Evolutionary conservation across 2,797 vertebrate species (phyloP).

Genomic region (Microctenopoma steveboyesi): DNA sequence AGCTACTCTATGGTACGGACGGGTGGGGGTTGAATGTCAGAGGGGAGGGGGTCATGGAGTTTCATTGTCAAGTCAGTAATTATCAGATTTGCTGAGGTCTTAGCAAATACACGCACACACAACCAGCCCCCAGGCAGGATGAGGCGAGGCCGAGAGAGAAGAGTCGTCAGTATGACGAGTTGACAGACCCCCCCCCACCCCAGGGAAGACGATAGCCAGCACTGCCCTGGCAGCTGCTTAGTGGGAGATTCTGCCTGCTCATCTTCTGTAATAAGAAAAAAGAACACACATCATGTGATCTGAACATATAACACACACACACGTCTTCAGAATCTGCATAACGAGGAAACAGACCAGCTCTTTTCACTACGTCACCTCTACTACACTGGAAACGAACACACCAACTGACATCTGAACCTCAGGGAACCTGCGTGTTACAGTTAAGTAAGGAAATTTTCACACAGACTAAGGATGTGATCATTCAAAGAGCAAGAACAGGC

Average conservation of each 20-base stretch:
- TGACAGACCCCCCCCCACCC: slow-evolving; percentile 58
- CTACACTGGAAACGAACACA: too few relatives aligned
- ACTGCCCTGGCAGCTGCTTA: slow-evolving; percentile 68
- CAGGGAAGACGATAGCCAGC: slow-evolving; percentile 64
- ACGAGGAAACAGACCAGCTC: too few relatives aligned
- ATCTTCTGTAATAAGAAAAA: slow-evolving; percentile 32
- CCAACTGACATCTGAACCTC: too few relatives aligned
- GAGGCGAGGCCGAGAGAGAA: slow-evolving; percentile 41
- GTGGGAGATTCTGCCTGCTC: slow-evolving; percentile 56
- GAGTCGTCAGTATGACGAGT: slow-evolving; percentile 58
- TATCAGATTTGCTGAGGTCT: slow-evolving; percentile 75
- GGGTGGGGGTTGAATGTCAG: slow-evolving; percentile 2
- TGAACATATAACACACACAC: too few relatives aligned
- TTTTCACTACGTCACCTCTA: too few relatives aligned
- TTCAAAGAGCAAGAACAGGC: too few relatives aligned
- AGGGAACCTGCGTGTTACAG: too few relatives aligned
- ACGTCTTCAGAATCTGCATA: too few relatives aligned
- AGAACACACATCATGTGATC: neutral
- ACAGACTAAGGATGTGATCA: too few relatives aligned
- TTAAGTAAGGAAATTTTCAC: too few relatives aligned
- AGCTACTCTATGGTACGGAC: slow-evolving; percentile 16
- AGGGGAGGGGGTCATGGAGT: slow-evolving; percentile 11
- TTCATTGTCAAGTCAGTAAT: slow-evolving; percentile 74
- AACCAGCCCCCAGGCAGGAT: slow-evolving; percentile 39
- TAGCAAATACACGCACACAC: slow-evolving; percentile 24